These are phyloP conservation scores for Parotia lawesii DNA, from an alignment of 2,113 vertebrate genomes.

Conservation along the genomic window DNA sequence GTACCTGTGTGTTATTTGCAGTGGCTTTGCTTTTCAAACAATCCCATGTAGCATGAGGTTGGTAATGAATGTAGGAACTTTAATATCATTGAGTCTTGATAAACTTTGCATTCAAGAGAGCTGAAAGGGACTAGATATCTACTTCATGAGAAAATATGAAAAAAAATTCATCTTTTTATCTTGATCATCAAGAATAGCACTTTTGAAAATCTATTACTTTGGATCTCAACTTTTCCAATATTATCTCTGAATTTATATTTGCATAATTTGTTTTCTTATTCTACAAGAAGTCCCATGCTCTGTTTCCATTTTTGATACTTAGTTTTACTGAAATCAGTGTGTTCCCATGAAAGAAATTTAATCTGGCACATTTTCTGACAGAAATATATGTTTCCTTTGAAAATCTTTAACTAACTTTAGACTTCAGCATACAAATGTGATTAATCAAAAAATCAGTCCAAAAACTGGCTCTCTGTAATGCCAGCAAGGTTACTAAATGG, in stretches of 20 bases:
- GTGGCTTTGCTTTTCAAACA: neutral
- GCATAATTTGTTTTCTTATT: neutral
- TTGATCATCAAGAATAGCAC: neutral
- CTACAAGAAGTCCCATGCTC: neutral
- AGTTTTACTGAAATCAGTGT: conserved; percentile 2
- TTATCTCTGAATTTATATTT: neutral
- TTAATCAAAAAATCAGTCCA: neutral
- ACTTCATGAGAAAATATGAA: neutral
- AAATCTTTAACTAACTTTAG: neutral
- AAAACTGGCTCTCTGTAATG: neutral
- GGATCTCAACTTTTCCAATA: neutral
- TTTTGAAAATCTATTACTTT: neutral
- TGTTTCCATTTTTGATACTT: neutral
- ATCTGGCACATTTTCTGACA: conserved; percentile 12
- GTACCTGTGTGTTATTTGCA: neutral
- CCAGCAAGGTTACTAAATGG: neutral
- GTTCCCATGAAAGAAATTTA: neutral
- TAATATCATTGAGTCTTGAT: neutral
- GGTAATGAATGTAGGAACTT: neutral
- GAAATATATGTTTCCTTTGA: neutral
- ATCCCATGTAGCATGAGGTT: neutral
- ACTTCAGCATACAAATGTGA: neutral
- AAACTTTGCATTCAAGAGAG: neutral
- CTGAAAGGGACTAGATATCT: neutral
- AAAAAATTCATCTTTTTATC: neutral